Base-by-base conservation (phyloP, 2,113 vertebrate species). In the Larimichthys crocea region DNA sequence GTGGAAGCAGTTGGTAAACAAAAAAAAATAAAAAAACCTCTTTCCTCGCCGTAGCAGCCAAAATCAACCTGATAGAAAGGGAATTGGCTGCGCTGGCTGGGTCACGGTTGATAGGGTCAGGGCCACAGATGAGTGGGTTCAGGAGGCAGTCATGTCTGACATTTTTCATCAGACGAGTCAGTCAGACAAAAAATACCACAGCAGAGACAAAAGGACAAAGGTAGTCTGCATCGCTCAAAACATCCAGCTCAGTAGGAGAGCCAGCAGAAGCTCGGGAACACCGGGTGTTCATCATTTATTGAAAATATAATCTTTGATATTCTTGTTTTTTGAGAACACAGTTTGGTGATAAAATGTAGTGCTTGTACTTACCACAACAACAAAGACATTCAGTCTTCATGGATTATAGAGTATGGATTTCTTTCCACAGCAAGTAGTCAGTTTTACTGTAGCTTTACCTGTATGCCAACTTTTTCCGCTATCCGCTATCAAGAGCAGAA, bases 71-170 rank as follows among this genome's bases (percentile, higher is more conserved):
- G 76, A 77, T 59, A 52, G 77, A 80, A 79, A 83, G 76, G 59
- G 83, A 74, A 82, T 65, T 62, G 88, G 84, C 52, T 57, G 76
- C 16, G 62, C 73, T 44, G 72, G 44, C 48, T 52, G 70, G 59
- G 64, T 64, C 74, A 69, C n/a, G 55, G 84, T 60, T 74, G 87
- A 88, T 63, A 48, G 83, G 91, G 90, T 92, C 90, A 75, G 56
- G 52, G 62, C 67, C 77, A 79, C 87, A 88, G 78, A 91, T 80
- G 89, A 86, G 72, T 65, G 81, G 72, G 59, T 85, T 84, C 73
- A 62, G 81, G 67, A 86, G 14, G 83, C 85, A 79, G 82, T 74
- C 86, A 66, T 76, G 89, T 86, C 76, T 86, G 88, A 88, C 83
- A 86, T 84, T 86, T 80, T 74, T 68, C 72, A 80, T 87, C 85